Conservation (phyloP, 2,113 vertebrate species). For the Gopherus flavomarginatus region DNA sequence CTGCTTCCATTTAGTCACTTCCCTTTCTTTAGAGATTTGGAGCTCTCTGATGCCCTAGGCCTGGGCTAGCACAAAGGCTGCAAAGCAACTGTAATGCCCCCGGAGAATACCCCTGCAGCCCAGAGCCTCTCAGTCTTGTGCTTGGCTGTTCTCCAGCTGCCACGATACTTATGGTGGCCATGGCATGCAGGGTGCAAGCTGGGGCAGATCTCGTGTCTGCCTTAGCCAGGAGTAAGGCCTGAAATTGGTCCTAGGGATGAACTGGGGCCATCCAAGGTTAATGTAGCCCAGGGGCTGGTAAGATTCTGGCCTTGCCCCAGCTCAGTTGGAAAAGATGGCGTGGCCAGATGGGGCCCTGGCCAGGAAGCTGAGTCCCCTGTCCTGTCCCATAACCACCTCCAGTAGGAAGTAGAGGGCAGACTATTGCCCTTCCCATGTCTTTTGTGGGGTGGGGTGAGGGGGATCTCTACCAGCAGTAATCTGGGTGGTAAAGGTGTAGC, state of each 20-base stretch:
- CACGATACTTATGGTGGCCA: background rate
- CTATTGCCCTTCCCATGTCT: background rate
- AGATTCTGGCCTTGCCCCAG: background rate
- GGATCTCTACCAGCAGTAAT: background rate
- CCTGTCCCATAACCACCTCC: no score
- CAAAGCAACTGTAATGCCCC: background rate
- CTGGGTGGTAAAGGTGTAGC: background rate
- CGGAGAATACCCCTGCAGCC: background rate
- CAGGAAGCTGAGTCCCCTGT: background rate
- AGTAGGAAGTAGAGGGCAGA: background rate
- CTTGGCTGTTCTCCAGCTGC: background rate
- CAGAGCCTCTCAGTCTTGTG: no score
- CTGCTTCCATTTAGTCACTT: accelerated
- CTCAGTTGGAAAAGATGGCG: accelerated
- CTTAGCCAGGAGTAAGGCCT: background rate
- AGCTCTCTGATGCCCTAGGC: background rate
- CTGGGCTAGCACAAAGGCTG: no score
- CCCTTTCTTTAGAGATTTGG: background rate
- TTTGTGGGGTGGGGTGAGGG: no score
- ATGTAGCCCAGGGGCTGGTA: background rate
- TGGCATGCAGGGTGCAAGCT: background rate
- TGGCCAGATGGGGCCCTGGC: background rate
- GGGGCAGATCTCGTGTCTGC: background rate
- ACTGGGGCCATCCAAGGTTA: background rate
- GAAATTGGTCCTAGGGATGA: background rate